Percentiles rank a stretch among this genome's conserved stretches.
phyloP scores from a whole-genome alignment of 2,113 vertebrate species.

The Gobius niger region DNA sequence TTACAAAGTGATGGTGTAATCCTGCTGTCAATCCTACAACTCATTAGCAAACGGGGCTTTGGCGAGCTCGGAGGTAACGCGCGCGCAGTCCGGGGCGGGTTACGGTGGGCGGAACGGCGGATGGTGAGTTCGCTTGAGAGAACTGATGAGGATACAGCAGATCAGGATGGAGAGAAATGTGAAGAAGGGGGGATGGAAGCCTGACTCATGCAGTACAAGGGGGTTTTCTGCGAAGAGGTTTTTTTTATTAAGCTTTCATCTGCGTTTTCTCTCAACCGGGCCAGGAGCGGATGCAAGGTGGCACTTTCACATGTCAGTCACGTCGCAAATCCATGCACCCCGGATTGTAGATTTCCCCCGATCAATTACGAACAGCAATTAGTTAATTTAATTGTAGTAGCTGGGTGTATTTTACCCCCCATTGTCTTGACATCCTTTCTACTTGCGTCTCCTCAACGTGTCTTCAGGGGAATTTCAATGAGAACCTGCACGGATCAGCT shows the following conservation, averaged over 20 bases:
- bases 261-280: constrained; percentile 30
- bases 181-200: constrained; percentile 38
- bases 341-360: constrained; percentile 52
- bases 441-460: constrained; percentile 50
- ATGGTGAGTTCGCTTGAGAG: constrained; percentile 24
- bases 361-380: constrained; percentile 70
- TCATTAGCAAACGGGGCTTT: constrained; percentile 70
- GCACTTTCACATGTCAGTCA: constrained; percentile 55
- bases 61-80: constrained; percentile 15
- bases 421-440: constrained; percentile 1
- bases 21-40: constrained; percentile 68
- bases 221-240: constrained; percentile 41
- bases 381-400: constrained; percentile 67
- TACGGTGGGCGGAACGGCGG: constrained; percentile 3
- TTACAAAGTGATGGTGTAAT: constrained; percentile 66
- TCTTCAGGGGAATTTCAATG: constrained; percentile 51
- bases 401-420: constrained; percentile 27
- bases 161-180: constrained; percentile 51
- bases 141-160: constrained; percentile 27
- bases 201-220: constrained; percentile 35
- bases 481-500: background rate
- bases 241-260: constrained; percentile 64
- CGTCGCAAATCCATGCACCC: constrained; percentile 42
- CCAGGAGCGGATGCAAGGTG: constrained; percentile 43
- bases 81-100: constrained; percentile 1